phyloP scores from a whole-genome alignment of 1,140 invertebrate species.

The Anagrus nilaparvatae region DNA sequence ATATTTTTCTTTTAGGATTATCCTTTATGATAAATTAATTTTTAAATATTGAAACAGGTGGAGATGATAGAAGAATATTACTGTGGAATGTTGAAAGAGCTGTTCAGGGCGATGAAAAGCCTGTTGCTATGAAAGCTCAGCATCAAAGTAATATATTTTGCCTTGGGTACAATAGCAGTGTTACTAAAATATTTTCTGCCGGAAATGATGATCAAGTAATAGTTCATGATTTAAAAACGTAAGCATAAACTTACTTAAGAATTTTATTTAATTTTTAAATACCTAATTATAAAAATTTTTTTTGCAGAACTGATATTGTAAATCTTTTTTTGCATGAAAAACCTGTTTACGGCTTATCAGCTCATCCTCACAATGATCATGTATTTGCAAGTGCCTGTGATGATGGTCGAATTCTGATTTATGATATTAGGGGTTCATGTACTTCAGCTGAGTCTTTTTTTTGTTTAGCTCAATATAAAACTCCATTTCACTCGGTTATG shows the following conservation, averaged over 20 bases:
- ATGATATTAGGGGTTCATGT: constrained; percentile 63
- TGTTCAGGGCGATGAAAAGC: constrained; percentile 51
- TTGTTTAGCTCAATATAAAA: constrained; percentile 54
- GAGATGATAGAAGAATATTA: constrained; percentile 83
- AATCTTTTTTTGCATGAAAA: constrained; percentile 76
- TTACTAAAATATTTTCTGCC: constrained; percentile 78
- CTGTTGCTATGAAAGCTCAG: constrained; percentile 64
- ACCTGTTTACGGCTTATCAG: constrained; percentile 78
- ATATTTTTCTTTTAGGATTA: not conserved
- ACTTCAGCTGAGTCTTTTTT: constrained; percentile 50
- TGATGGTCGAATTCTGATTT: constrained; percentile 77
- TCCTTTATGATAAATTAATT: constrained; percentile 2
- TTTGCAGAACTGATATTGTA: constrained; percentile 54
- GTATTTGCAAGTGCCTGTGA: constrained; percentile 84
- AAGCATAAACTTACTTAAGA: constrained; percentile 34
- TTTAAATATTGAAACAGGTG: constrained; percentile 55
- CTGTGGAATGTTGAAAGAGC: constrained; percentile 79
- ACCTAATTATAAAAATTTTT: constrained; percentile 12
- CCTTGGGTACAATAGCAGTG: constrained; percentile 70
- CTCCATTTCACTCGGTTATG: constrained; percentile 82
- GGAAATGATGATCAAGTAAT: constrained; percentile 92
- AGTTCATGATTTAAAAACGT: constrained; percentile 74
- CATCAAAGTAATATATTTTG: constrained; percentile 93
- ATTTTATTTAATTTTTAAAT: no score
- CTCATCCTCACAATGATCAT: constrained; percentile 73